Evolutionary conservation across 2,888 invertebrate species (phyloP).

Genomic region (Petrolisthes manimaculis): DNA sequence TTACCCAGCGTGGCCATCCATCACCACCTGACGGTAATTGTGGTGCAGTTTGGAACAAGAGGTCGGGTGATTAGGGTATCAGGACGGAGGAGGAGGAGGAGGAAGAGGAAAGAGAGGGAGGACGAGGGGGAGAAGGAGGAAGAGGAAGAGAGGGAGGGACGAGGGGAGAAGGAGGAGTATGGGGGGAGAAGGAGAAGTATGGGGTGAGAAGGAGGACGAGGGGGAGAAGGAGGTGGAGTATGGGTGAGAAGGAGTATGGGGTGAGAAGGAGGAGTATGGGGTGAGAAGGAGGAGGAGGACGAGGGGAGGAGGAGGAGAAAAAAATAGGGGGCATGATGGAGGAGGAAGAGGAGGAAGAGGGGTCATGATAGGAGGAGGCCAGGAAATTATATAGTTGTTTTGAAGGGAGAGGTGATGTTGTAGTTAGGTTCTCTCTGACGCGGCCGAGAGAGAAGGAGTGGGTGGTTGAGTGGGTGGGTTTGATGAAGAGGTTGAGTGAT

Average conservation of each 20-base stretch:
- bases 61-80: too few species aligned
- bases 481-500: too few species aligned
- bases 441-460: too few species aligned
- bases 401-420: too few species aligned
- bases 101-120: not conserved
- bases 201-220: not conserved
- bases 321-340: not conserved
- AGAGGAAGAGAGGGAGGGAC: not conserved
- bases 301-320: too few species aligned
- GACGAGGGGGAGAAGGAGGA: not conserved
- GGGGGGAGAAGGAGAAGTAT: not conserved
- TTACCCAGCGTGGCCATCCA: too few species aligned
- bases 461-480: too few species aligned
- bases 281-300: not conserved
- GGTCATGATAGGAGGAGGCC: not conserved
- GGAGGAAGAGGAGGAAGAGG: not conserved
- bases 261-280: not conserved
- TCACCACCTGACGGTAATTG: too few species aligned
- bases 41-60: too few species aligned
- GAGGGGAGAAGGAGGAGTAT: not conserved
- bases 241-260: not conserved
- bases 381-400: not conserved
- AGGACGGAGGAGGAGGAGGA: slow-evolving; percentile 16
- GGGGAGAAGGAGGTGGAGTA: slow-evolving; percentile 9
- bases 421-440: too few species aligned